Conservation (phyloP, 2,113 vertebrate species). For the Rhynchopsitta pachyrhyncha region DNA sequence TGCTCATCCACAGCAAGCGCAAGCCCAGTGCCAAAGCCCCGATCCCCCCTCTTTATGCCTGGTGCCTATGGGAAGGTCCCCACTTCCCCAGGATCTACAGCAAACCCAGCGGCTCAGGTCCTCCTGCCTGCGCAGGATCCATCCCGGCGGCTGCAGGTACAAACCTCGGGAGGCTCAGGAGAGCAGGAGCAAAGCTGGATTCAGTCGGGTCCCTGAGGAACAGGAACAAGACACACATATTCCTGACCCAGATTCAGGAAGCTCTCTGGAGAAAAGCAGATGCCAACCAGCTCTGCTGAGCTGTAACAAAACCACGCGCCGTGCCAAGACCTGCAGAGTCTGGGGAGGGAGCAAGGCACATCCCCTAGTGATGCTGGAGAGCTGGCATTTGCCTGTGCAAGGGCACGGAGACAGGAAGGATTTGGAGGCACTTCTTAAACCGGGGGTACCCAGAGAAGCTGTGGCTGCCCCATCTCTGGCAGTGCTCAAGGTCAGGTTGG, state of each 20-base stretch:
- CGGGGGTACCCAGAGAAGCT: background rate
- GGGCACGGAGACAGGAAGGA: background rate
- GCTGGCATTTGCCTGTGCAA: rapidly evolving
- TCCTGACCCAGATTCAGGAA: slow-evolving; percentile 68
- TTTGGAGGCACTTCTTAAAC: background rate
- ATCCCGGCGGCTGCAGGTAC: background rate
- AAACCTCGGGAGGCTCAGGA: background rate
- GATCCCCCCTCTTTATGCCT: background rate
- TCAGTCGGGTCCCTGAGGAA: slow-evolving; percentile 17
- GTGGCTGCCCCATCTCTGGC: background rate
- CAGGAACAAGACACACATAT: slow-evolving; percentile 2
- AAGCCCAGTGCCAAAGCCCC: rapidly evolving
- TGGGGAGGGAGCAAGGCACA: background rate
- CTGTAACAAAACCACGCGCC: slow-evolving; percentile 13
- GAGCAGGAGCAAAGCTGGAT: background rate
- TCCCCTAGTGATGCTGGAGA: background rate
- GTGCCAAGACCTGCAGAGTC: background rate
- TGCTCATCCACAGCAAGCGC: background rate
- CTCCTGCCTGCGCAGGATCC: background rate
- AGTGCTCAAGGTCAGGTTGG: background rate
- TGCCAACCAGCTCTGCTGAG: slow-evolving; percentile 57
- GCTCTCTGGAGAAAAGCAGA: slow-evolving; percentile 54
- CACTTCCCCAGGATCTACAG: rapidly evolving
- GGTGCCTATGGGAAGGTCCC: rapidly evolving
- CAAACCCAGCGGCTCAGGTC: background rate